A percentile compares a stretch with the other conserved stretches of the same genome.
These are phyloP conservation scores for Hypomesus transpacificus DNA, from an alignment of 2,113 vertebrate species.

Conservation along the genomic window DNA sequence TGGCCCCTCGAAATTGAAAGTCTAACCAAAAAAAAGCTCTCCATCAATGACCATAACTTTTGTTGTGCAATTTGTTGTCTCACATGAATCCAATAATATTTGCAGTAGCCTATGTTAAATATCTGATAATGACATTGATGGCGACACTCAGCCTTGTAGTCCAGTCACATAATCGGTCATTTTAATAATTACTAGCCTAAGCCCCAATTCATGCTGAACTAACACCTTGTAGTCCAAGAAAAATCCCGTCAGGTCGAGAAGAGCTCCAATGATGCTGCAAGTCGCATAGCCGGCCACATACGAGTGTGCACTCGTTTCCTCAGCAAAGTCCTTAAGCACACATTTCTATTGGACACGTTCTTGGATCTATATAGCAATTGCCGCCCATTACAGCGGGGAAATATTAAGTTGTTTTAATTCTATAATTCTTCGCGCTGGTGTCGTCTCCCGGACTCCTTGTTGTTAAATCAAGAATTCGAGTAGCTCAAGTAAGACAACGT, in stretches of 20 bases:
- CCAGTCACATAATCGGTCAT: neutral
- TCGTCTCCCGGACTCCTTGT: neutral
- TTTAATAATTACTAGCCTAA: neutral
- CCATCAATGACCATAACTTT: too few relatives aligned
- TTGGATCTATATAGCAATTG: constrained; percentile 12
- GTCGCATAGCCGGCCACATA: constrained; percentile 59
- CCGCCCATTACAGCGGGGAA: neutral
- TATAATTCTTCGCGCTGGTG: neutral
- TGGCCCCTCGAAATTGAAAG: too few relatives aligned
- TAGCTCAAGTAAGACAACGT: too few relatives aligned
- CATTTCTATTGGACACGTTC: constrained; percentile 17
- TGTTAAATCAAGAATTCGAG: too few relatives aligned
- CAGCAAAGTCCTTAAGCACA: constrained; percentile 44
- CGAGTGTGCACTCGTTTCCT: constrained; percentile 19
- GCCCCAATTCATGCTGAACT: neutral
- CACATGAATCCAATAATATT: too few relatives aligned
- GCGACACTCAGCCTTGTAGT: too few relatives aligned
- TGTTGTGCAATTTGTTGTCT: too few relatives aligned
- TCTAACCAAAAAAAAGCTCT: too few relatives aligned
- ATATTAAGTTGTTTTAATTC: too few relatives aligned
- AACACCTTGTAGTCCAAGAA: neutral
- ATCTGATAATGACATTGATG: too few relatives aligned
- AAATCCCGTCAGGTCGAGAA: constrained; percentile 57
- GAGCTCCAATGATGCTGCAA: constrained; percentile 54
- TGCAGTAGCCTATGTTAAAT: too few relatives aligned